A percentile compares a stretch with the other conserved stretches of the same genome.
Evolutionary conservation across 2,797 vertebrate genomes (phyloP).

Genomic region (Bradypodion ventrale): DNA sequence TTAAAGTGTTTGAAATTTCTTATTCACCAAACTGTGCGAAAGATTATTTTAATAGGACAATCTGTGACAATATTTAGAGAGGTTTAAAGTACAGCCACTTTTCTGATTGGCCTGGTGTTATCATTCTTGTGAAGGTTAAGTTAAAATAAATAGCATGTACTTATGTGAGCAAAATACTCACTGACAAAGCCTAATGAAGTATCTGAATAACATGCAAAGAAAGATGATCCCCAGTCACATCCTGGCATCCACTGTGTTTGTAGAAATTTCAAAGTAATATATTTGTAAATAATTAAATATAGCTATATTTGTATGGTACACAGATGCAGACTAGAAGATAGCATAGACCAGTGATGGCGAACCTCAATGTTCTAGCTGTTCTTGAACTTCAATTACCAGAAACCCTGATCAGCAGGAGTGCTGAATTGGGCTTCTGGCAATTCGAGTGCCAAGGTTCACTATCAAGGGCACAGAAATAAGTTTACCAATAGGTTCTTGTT

Average conservation of each 20-base stretch:
- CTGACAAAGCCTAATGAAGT: neutral
- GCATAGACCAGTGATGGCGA: too few relatives aligned
- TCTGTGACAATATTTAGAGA: neutral
- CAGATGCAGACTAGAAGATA: too few relatives aligned
- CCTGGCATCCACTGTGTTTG: neutral
- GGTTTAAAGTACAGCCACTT: neutral
- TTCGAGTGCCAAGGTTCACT: too few relatives aligned
- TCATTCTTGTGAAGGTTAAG: neutral
- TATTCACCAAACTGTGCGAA: neutral
- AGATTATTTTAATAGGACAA: neutral
- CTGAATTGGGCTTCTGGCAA: too few relatives aligned
- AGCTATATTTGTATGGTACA: too few relatives aligned
- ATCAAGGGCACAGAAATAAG: too few relatives aligned
- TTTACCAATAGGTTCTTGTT: too few relatives aligned
- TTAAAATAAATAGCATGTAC: neutral
- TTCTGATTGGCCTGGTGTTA: neutral
- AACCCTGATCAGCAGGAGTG: too few relatives aligned
- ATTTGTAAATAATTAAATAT: constrained; percentile 3
- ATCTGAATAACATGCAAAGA: neutral
- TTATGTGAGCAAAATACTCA: neutral
- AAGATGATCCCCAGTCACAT: neutral
- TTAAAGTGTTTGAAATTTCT: neutral
- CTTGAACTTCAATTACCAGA: too few relatives aligned
- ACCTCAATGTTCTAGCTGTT: too few relatives aligned
- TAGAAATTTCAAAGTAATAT: neutral